Conservation (phyloP, 2,797 vertebrate species). For the Vultur gryphus region DNA sequence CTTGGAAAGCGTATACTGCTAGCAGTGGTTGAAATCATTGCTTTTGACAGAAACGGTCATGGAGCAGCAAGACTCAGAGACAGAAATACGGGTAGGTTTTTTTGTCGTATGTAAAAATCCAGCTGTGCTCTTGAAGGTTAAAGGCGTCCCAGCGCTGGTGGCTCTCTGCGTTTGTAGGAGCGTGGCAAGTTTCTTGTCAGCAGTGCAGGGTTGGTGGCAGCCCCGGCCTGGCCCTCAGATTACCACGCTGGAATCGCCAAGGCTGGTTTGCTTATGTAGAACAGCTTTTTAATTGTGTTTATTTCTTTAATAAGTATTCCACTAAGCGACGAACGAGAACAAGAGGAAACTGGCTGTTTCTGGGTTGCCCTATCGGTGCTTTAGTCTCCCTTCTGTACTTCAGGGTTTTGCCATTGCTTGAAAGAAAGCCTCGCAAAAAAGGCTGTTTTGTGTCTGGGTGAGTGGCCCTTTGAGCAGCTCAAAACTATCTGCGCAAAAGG, state of each 20-base stretch:
- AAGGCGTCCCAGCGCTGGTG: neutral
- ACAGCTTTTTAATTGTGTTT: neutral
- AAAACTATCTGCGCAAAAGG: fast-evolving
- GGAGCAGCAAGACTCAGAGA: conserved; percentile 1
- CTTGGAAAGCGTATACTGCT: neutral
- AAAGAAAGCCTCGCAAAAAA: neutral
- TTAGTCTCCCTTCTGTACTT: neutral
- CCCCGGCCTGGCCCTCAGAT: neutral
- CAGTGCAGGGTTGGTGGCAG: neutral
- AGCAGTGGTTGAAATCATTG: neutral
- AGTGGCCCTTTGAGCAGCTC: neutral
- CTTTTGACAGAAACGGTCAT: conserved; percentile 46
- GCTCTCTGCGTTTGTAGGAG: neutral
- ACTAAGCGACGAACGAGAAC: neutral
- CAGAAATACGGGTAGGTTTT: neutral
- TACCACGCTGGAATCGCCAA: fast-evolving
- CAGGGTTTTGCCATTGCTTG: neutral
- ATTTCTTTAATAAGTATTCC: neutral
- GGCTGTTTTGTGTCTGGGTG: neutral
- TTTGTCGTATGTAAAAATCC: neutral
- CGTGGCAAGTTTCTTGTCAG: neutral
- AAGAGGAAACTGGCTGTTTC: neutral
- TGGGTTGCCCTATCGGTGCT: neutral
- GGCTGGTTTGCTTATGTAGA: neutral
- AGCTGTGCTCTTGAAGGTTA: neutral